These are phyloP conservation scores for Nanorana parkeri DNA, from an alignment of 2,113 vertebrate genomes.

Conservation along the genomic window DNA sequence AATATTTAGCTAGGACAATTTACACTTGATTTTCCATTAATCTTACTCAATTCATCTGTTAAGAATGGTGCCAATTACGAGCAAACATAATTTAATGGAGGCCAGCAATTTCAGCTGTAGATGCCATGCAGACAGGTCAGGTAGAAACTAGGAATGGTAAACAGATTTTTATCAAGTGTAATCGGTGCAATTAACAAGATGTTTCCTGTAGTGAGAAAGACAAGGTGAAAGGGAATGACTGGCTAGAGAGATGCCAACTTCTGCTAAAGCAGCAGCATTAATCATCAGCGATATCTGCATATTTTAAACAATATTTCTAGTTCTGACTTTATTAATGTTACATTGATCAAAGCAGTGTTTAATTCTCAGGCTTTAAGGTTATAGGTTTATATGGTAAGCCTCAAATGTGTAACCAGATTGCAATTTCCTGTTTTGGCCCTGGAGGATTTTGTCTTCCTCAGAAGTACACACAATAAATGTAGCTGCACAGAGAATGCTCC, in stretches of 20 bases:
- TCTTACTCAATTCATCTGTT: slow-evolving; percentile 29
- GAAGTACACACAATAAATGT: too few relatives aligned
- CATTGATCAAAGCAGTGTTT: not conserved
- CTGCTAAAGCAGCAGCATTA: slow-evolving; percentile 24
- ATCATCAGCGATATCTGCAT: slow-evolving; percentile 24
- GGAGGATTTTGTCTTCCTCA: too few relatives aligned
- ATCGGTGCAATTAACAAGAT: slow-evolving; percentile 49
- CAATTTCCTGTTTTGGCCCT: too few relatives aligned
- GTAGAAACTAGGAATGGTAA: slow-evolving; percentile 31
- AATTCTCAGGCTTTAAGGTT: not conserved
- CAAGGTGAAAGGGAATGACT: slow-evolving; percentile 42
- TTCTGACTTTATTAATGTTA: slow-evolving; percentile 5
- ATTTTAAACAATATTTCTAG: slow-evolving; percentile 25
- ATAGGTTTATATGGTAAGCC: too few relatives aligned
- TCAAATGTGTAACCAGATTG: too few relatives aligned
- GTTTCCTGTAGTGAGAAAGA: slow-evolving; percentile 47
- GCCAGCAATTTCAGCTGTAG: slow-evolving; percentile 4
- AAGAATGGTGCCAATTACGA: slow-evolving; percentile 2
- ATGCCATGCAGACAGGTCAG: slow-evolving; percentile 14
- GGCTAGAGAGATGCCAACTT: slow-evolving; percentile 43
- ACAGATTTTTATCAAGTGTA: slow-evolving; percentile 54
- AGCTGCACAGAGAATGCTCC: too few relatives aligned
- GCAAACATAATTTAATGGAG: slow-evolving; percentile 26
- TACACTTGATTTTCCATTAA: slow-evolving; percentile 16
- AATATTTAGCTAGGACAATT: not conserved